These are phyloP conservation scores for Andrena cerasifolii DNA, from an alignment of 1,140 invertebrate genomes.

Conservation along the genomic window DNA sequence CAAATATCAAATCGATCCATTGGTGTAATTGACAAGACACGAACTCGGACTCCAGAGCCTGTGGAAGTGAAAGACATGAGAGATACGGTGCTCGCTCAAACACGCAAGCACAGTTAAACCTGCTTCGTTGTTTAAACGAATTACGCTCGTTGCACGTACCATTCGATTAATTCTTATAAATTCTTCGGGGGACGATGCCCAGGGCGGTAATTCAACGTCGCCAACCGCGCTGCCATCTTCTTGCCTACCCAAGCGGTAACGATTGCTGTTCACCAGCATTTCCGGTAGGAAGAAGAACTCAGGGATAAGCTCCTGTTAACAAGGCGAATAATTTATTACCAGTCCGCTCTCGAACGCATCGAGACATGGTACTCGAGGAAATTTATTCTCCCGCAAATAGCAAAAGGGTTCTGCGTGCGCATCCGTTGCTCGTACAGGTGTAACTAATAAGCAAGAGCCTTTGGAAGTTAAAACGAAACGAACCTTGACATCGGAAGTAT, in stretches of 20 bases:
- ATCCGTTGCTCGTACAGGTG: slow-evolving; percentile 12
- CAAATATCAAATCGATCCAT: slow-evolving; percentile 99
- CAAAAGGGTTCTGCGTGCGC: not conserved
- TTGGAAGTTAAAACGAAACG: slow-evolving; percentile 36
- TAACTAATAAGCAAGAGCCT: slow-evolving; percentile 6
- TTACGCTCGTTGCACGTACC: slow-evolving; percentile 80
- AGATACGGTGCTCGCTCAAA: not conserved
- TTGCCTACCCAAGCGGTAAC: slow-evolving; percentile 93
- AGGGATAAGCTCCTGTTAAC: slow-evolving; percentile 94
- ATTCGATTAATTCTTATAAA: slow-evolving; percentile 99
- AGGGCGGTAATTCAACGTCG: slow-evolving; percentile 96
- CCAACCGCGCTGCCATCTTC: slow-evolving; percentile 93
- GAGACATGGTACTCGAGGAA: not conserved
- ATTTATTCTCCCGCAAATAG: slow-evolving; percentile 15
- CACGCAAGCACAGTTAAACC: not conserved
- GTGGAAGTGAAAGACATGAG: slow-evolving; percentile 12
- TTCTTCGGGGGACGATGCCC: slow-evolving; percentile 98
- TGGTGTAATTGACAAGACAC: slow-evolving; percentile 99
- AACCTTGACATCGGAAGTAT: slow-evolving; percentile 99
- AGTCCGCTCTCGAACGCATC: not conserved
- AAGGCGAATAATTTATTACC: slow-evolving; percentile 33
- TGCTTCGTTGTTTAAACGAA: not conserved
- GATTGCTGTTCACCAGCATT: slow-evolving; percentile 97
- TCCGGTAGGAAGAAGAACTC: slow-evolving; percentile 99
- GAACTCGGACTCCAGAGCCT: slow-evolving; percentile 99